Evolutionary conservation across 2,113 vertebrate species (phyloP).

Genomic region (Hipposideros armiger): DNA sequence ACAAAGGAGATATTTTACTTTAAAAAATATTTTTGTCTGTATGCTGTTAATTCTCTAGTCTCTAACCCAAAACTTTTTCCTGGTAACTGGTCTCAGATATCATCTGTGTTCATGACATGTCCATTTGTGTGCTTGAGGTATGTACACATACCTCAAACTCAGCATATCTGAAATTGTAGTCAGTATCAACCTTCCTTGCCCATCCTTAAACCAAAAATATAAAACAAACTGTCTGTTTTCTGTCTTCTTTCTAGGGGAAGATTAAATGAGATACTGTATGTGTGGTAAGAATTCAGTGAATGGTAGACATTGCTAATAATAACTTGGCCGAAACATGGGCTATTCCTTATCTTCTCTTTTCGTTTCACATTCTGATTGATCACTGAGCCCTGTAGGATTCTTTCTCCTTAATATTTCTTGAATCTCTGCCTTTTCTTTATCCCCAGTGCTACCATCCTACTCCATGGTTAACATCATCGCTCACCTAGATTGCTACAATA

Average conservation of each 20-base stretch:
- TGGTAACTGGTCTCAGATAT: background rate
- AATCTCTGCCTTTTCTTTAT: constrained; percentile 12
- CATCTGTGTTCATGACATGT: background rate
- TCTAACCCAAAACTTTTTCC: background rate
- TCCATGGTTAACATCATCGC: background rate
- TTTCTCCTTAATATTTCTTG: background rate
- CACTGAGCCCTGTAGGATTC: background rate
- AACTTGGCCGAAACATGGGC: background rate
- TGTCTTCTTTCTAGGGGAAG: background rate
- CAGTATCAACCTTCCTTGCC: background rate
- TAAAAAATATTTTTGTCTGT: background rate
- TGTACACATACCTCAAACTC: background rate
- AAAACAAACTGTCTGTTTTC: background rate
- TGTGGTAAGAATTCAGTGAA: constrained; percentile 18
- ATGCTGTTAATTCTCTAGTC: background rate
- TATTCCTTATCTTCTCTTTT: background rate
- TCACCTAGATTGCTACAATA: background rate
- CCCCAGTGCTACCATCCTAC: background rate
- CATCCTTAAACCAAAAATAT: background rate
- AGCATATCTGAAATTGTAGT: background rate
- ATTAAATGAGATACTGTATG: constrained; percentile 1
- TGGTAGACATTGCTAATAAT: background rate
- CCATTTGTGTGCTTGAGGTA: background rate
- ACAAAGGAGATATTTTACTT: background rate
- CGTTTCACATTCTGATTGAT: background rate